phyloP scores from a whole-genome alignment of 2,888 invertebrate species.

The Lypha dubia region DNA sequence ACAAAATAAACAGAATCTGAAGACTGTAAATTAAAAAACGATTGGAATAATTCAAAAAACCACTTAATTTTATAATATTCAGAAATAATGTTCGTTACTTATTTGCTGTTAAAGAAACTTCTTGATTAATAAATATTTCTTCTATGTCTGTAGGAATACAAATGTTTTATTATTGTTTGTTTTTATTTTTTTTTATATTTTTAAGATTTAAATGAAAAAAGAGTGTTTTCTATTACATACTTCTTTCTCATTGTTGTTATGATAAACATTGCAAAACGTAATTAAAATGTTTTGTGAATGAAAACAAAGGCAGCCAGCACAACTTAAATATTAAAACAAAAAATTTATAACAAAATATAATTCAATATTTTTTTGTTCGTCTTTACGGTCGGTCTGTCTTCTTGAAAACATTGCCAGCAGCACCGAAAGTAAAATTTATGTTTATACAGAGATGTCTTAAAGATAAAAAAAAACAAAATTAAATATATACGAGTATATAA shows the following conservation, averaged over 20 bases:
- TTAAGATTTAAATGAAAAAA: background rate
- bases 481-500: slow-evolving; percentile 9
- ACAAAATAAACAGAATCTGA: too few relatives aligned
- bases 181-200: background rate
- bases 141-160: too few relatives aligned
- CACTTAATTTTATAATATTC: too few relatives aligned
- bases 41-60: too few relatives aligned
- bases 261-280: slow-evolving; percentile 3
- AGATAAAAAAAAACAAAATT: slow-evolving; percentile 17
- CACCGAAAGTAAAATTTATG: background rate
- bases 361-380: background rate
- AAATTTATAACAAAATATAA: slow-evolving; percentile 6
- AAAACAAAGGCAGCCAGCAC: background rate
- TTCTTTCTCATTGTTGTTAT: background rate
- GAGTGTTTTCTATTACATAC: too few relatives aligned
- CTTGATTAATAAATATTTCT: background rate
- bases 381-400: background rate
- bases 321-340: background rate
- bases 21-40: too few relatives aligned
- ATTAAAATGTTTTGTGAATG: slow-evolving; percentile 10
- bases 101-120: background rate
- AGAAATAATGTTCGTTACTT: too few relatives aligned
- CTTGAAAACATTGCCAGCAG: background rate
- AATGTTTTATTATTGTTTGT: too few relatives aligned
- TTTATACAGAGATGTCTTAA: background rate